A percentile compares a stretch with the other conserved stretches of the same genome.
These are phyloP conservation scores for Pachycephus smyrnensis DNA, from an alignment of 2,888 invertebrate species.

Conservation along the genomic window DNA sequence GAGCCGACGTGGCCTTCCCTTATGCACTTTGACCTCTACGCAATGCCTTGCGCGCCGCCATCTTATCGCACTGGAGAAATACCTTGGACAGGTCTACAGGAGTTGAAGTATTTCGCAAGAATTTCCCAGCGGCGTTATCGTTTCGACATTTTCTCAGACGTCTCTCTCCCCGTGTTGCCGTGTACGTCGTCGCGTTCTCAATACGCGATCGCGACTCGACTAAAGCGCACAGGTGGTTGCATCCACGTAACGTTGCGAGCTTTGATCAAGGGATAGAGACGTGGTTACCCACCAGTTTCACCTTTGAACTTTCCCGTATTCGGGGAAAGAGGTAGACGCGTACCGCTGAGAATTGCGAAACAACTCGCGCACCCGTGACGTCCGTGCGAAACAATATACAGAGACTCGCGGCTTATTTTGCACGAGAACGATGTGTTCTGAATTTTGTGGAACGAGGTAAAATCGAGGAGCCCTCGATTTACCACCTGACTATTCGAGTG, in stretches of 20 bases:
- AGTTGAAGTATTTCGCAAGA: neutral
- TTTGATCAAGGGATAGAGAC: neutral
- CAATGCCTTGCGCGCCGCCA: neutral
- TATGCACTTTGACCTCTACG: neutral
- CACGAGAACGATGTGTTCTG: neutral
- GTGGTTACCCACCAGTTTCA: no score
- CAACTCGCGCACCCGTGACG: neutral
- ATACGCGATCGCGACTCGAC: neutral
- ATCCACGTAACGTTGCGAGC: neutral
- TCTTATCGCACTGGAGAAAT: neutral
- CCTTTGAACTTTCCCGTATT: neutral
- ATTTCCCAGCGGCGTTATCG: neutral
- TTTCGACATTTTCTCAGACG: neutral
- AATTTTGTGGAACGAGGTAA: neutral
- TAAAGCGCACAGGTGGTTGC: neutral
- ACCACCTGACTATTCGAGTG: neutral
- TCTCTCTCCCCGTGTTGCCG: no score
- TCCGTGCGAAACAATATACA: neutral
- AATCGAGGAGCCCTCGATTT: neutral
- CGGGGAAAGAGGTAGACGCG: no score
- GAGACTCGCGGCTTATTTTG: neutral
- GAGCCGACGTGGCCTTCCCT: no score
- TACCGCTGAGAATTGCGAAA: neutral
- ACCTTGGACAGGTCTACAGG: no score
- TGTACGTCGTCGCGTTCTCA: neutral